phyloP scores from a whole-genome alignment of 2,113 vertebrate species.

The Petrocephalus zakoni region DNA sequence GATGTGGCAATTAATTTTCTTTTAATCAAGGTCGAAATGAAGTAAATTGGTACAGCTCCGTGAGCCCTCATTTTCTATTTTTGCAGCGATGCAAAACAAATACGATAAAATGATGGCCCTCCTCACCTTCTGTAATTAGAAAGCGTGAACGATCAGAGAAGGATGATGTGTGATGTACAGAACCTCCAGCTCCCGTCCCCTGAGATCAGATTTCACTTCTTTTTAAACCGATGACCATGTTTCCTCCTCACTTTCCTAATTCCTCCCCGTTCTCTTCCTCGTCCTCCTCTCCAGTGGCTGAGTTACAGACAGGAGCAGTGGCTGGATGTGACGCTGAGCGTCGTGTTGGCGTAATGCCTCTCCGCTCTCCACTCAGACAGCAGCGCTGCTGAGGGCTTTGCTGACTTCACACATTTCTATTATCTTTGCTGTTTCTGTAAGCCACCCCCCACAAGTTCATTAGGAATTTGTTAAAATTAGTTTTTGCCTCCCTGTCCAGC shows the following conservation, averaged over 20 bases:
- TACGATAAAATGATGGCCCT: slow-evolving; percentile 98
- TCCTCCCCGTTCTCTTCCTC: slow-evolving; percentile 50
- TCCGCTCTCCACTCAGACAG: slow-evolving; percentile 73
- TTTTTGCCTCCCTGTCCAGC: slow-evolving; percentile 60
- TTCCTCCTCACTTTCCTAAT: slow-evolving; percentile 55
- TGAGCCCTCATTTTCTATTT: slow-evolving; percentile 99
- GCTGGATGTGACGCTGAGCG: slow-evolving; percentile 70
- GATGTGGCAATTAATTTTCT: slow-evolving; percentile 99
- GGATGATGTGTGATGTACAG: slow-evolving; percentile 77
- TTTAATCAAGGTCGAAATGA: slow-evolving; percentile 99
- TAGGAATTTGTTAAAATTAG: slow-evolving; percentile 72
- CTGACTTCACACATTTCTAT: slow-evolving; percentile 71
- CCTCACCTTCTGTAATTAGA: slow-evolving; percentile 99
- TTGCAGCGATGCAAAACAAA: slow-evolving; percentile 99
- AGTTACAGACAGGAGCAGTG: slow-evolving; percentile 65
- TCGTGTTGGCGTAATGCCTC: slow-evolving; percentile 69
- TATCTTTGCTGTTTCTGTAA: slow-evolving; percentile 61
- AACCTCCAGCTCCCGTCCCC: slow-evolving; percentile 48
- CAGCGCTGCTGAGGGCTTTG: slow-evolving; percentile 68
- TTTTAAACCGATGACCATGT: slow-evolving; percentile 70
- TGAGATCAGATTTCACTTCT: slow-evolving; percentile 69
- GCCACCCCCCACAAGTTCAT: slow-evolving; percentile 60
- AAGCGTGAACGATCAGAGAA: slow-evolving; percentile 94
- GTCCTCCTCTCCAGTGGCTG: slow-evolving; percentile 32
- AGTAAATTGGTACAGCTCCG: slow-evolving; percentile 97